Conservation (phyloP, 2,797 vertebrate genomes). For the Mycteria americana region DNA sequence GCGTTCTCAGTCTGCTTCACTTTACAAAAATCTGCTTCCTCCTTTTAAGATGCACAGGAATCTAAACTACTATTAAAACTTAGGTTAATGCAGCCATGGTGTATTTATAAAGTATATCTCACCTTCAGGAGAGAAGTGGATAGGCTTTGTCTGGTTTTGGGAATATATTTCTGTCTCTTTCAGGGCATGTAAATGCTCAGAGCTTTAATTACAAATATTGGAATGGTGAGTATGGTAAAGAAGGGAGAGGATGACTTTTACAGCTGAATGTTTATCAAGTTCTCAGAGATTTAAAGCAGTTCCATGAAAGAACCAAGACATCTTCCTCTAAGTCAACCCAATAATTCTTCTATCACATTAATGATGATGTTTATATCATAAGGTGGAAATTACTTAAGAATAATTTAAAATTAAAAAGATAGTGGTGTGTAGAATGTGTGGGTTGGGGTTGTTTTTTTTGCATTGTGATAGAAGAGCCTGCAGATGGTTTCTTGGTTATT, state of each 20-base stretch:
- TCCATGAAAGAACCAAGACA: background rate
- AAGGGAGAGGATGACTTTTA: background rate
- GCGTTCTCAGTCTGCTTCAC: background rate
- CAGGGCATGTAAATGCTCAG: background rate
- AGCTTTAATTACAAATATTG: background rate
- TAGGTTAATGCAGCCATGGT: background rate
- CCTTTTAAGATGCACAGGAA: background rate
- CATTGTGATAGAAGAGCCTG: background rate
- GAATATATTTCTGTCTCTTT: background rate
- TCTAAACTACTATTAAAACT: background rate
- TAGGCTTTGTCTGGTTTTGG: background rate
- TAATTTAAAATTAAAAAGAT: background rate
- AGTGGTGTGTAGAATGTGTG: background rate
- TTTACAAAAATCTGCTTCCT: background rate
- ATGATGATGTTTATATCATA: background rate
- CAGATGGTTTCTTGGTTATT: background rate
- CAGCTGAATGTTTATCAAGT: background rate
- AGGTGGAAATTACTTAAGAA: background rate
- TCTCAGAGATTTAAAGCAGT: background rate
- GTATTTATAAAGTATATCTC: background rate
- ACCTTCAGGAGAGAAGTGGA: background rate
- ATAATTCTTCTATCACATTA: background rate
- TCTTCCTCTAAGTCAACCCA: background rate
- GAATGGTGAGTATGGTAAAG: background rate
- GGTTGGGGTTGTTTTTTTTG: background rate